phyloP scores from a whole-genome alignment of 2,113 vertebrate genomes.

The Vidua macroura region DNA sequence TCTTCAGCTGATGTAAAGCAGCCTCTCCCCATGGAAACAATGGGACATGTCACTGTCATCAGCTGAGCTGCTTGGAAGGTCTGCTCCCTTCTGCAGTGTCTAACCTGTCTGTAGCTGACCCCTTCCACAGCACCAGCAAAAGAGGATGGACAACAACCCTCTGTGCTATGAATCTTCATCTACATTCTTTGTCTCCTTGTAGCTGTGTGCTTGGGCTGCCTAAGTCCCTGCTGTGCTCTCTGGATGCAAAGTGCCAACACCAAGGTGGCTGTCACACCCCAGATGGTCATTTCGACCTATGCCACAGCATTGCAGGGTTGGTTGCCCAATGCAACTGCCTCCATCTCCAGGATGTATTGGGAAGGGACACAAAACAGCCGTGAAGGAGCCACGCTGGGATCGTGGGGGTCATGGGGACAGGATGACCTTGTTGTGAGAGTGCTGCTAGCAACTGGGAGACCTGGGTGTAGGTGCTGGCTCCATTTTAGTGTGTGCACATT shows the following conservation, averaged over 20 bases:
- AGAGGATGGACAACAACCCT: background rate
- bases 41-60: background rate
- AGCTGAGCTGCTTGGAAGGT: background rate
- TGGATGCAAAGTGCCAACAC: background rate
- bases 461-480: background rate
- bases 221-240: background rate
- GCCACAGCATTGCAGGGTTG: background rate
- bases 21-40: background rate
- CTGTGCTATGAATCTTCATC: background rate
- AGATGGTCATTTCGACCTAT: accelerated
- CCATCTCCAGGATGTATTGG: background rate
- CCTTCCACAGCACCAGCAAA: background rate
- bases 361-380: background rate
- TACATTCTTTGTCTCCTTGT: background rate
- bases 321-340: background rate
- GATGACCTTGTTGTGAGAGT: background rate
- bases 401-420: background rate
- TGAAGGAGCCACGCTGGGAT: background rate
- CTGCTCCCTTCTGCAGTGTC: background rate
- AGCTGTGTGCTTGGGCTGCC: background rate
- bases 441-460: background rate
- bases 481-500: accelerated
- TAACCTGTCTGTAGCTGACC: background rate
- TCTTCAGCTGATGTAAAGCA: background rate
- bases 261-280: background rate